Base-by-base conservation (phyloP, 2,113 vertebrate genomes). In the Prinia subflava region DNA sequence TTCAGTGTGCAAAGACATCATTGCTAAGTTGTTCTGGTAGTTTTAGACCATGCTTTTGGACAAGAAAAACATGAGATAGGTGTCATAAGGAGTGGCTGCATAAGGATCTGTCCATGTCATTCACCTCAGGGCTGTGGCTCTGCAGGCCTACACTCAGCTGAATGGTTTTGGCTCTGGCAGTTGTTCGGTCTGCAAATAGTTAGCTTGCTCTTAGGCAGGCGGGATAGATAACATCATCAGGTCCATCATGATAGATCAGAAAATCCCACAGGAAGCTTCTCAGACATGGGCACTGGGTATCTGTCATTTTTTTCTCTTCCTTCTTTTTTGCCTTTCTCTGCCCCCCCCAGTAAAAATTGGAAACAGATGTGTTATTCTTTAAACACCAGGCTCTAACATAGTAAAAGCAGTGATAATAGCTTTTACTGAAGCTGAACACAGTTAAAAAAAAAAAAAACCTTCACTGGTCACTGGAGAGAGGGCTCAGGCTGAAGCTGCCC, bases 1-100 rank as follows among this genome's bases (percentile, higher is more conserved):
- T 39, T 50, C 30, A 28, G 31, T 47, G 18, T 28, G 41, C 33
- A 67, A 49, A 89, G 57, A 28, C 49, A n/a, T 6, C 3, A 2
- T 42, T 9, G 4, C n/a, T 52, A 73, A 50, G n/a, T 84, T 83
- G 41, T 76, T 89, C 37, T 24, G 57, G 41, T 12, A 4, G n/a
- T 42, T 89, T 83, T 74, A 74, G 67, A 55, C 31, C 16, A 7
- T 33, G 41, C 15, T 69, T 73, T 86, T 81, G 55, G 50, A 71
- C 12, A 56, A 37, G 49, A 35, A 67, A 6, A 78, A 3, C 35
- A 41, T 1, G 2, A 79, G n/a, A 30, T 68, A 56, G 37, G 57
- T 79, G n/a, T 69, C 7, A 2, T 3, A 42, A 42, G 76, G 83
- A 83, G 47, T 0, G 7, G 42, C 64, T 7, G 0, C 1, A 1